Base-by-base conservation (phyloP, 2,113 vertebrate species). In the Cygnus buccinator region DNA sequence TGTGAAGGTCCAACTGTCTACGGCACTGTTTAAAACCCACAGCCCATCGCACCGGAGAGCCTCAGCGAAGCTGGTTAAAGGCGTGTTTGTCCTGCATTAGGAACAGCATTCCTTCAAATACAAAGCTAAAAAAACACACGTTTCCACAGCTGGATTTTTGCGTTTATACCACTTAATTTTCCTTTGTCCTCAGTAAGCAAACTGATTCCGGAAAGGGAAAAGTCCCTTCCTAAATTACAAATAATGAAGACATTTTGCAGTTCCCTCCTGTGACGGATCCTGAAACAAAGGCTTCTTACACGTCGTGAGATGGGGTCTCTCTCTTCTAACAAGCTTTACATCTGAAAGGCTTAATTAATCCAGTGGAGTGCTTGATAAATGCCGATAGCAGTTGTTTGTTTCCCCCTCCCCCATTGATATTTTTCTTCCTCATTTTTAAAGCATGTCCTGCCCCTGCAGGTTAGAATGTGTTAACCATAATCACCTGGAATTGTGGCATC, bases 321-420 rank as follows among this genome's bases (percentile, higher is more conserved):
- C 50, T 67, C 44, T 93, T 37, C 79, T 90, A 86, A 90, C 76
- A 85, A 84, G 83, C 92, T 62, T 76, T 79, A 25, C 77, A 33
- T 93, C 95, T 85, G 48, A 88, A 89, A 87, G 80, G 31, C 75
- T 50, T 93, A 90, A 93, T 87, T 89, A 95, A 82, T 90, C 72
- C 55, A 50, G 59, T 85, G n/a, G 18, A 93, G 77, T 85, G 66
- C 87, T 90, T 87, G 87, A 91, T 91, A 85, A 91, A 94, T 89
- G 71, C 80, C 83, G 84, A 91, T 76, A 91, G 89, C 35, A 87
- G 68, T 1, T 46, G 19, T 20, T 21, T 46, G 41, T 43, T 86
- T n/a, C 11, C 29, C 1, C 31, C 63, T 67, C 37, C 37, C 37
- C 37, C 37, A 37, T 6, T 81, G 86, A 41, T 37, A 7, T 3